Evolutionary conservation across 2,888 invertebrate genomes (phyloP), one percentile per base, ranked within the genome.

Genomic region (Anthrax anthrax): DNA sequence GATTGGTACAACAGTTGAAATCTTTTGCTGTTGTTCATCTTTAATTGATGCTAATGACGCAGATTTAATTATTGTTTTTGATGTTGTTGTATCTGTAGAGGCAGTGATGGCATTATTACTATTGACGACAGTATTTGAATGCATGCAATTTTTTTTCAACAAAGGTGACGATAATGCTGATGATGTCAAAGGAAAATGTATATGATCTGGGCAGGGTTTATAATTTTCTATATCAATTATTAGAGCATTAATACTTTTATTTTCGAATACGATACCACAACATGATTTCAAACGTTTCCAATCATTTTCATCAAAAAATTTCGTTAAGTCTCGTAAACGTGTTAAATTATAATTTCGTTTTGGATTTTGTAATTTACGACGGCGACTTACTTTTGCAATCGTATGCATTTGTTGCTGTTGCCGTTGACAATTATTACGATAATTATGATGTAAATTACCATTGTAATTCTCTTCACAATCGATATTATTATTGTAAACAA

Each of bases 181-280:
- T n/a, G 18, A 19, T 18, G 17, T 10, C 2, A 16, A 18, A 23
- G 9, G 36, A n/a, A 34, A 10, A 18, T n/a, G 23, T 18, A 32
- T 36, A 54, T 69, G 69, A 43, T 61, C 58, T 19, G 54, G 48
- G 49, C 69, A 68, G 0, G 62, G 63, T 29, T 56, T 59, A 37
- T 60, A 67, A 18, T 59, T 54, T 17, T 60, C 57, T 4, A 57
- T 44, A 54, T 69, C 61, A 10, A 69, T 49, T n/a, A 69, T 58
- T 34, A 66, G 51, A 38, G 62, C 57, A 47, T 55, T 55, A 27
- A 60, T 48, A 42, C 52, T 42, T 12, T 51, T 44, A 48, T 60
- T 59, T 48, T 61, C 60, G 46, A 58, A 60, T 0, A 58, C 52
- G 23, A 56, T 43, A 6, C 69, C 69, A 50, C 68, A 69, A 51